A percentile compares a stretch with the other conserved stretches of the same genome.
Evolutionary conservation across 2,113 vertebrate genomes (phyloP).

Genomic region (Cavia porcellus): DNA sequence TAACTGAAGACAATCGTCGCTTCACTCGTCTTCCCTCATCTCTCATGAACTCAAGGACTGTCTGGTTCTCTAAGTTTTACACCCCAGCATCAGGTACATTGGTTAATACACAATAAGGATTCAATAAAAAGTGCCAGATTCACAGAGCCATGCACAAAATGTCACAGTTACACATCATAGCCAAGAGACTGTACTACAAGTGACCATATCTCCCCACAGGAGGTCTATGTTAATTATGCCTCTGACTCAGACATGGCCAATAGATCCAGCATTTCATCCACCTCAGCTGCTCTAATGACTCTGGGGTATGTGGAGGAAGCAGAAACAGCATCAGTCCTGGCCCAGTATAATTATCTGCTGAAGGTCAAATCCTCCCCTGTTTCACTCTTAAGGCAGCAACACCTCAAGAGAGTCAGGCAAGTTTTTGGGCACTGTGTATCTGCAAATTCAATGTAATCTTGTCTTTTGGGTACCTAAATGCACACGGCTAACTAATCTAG

Average conservation of each 20-base stretch:
- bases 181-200: conserved; percentile 28
- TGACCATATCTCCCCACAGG: background rate
- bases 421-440: background rate
- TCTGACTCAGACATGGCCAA: background rate
- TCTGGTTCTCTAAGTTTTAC: conserved; percentile 24
- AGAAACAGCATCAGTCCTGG: background rate
- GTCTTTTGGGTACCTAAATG: background rate
- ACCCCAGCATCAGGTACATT: background rate
- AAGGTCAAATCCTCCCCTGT: background rate
- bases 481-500: background rate
- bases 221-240: background rate
- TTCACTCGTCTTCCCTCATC: background rate
- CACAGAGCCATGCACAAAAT: conserved; percentile 53
- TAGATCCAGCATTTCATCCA: background rate
- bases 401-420: background rate
- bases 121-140: conserved; percentile 60
- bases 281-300: background rate
- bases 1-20: background rate
- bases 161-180: conserved; percentile 9
- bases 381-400: background rate
- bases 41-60: conserved; percentile 33
- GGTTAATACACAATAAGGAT: background rate
- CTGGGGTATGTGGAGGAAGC: background rate
- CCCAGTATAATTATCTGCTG: background rate
- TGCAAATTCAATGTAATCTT: background rate